These are phyloP conservation scores for Agrochola lychnidis DNA, from an alignment of 2,888 invertebrate species.

Conservation along the genomic window DNA sequence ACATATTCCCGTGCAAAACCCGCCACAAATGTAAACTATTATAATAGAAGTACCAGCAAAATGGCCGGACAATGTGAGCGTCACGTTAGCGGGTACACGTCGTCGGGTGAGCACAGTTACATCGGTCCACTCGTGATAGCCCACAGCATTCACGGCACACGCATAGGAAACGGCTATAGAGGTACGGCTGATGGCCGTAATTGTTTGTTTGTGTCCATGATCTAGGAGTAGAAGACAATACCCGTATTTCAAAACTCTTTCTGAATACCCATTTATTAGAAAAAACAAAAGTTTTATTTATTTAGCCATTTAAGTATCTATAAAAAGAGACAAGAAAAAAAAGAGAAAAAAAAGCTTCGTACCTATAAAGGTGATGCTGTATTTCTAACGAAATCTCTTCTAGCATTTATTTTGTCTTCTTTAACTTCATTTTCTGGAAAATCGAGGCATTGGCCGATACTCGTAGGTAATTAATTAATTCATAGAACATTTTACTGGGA, in stretches of 20 bases:
- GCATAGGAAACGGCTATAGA: slow-evolving; percentile 60
- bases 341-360: background rate
- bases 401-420: background rate
- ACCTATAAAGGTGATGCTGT: background rate
- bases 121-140: slow-evolving; percentile 78
- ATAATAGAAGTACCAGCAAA: slow-evolving; percentile 41
- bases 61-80: slow-evolving; percentile 39
- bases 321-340: background rate
- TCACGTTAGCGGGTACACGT: slow-evolving; percentile 49
- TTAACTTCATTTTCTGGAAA: background rate
- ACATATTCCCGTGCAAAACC: background rate
- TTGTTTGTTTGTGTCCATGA: slow-evolving; percentile 63
- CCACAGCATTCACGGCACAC: slow-evolving; percentile 77
- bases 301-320: background rate
- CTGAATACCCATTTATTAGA: background rate
- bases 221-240: slow-evolving; percentile 39
- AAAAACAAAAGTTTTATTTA: background rate
- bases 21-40: slow-evolving; percentile 16
- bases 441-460: background rate
- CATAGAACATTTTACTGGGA: background rate
- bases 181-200: slow-evolving; percentile 52
- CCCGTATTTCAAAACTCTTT: background rate
- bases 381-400: background rate
- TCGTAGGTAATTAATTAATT: background rate
- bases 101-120: slow-evolving; percentile 53